Percentiles rank a stretch among this genome's conserved stretches.
Evolutionary conservation across 2,113 vertebrate species (phyloP).

Genomic region (Theristicus caerulescens): DNA sequence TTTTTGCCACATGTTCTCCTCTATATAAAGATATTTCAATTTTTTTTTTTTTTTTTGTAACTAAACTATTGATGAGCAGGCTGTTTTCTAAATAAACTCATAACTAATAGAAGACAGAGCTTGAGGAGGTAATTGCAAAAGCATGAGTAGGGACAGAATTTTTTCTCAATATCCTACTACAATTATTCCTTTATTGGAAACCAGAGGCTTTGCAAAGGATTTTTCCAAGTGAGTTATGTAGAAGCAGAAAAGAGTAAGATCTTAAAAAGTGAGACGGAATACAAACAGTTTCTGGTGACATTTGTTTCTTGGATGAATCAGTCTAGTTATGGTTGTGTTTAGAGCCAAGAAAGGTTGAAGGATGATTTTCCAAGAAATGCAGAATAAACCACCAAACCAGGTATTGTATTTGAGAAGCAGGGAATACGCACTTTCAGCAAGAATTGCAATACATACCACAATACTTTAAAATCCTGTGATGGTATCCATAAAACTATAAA

Average conservation of each 20-base stretch:
- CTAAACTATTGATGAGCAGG: slow-evolving; percentile 10
- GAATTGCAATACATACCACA: neutral
- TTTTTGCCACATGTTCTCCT: neutral
- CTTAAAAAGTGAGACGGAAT: neutral
- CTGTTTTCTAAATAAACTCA: slow-evolving; percentile 47
- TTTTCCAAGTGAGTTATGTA: neutral
- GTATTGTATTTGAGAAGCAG: neutral
- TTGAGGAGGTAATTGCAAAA: slow-evolving; percentile 34
- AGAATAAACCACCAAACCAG: neutral
- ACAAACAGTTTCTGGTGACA: neutral
- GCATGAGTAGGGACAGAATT: neutral
- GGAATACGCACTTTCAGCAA: neutral
- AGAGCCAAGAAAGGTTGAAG: neutral
- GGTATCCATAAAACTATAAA: neutral
- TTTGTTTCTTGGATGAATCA: neutral
- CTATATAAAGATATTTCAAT: neutral
- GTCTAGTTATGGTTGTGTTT: neutral
- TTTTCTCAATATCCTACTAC: neutral
- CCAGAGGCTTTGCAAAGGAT: neutral
- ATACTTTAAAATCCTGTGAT: neutral
- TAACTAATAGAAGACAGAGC: slow-evolving; percentile 1
- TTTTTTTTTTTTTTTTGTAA: neutral
- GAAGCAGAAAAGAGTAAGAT: neutral
- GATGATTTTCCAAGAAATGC: neutral
- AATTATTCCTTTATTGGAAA: slow-evolving; percentile 19